Evolutionary conservation across 2,797 vertebrate species (phyloP), one percentile per base, ranked within the genome.

Genomic region (Garrulus glandarius): DNA sequence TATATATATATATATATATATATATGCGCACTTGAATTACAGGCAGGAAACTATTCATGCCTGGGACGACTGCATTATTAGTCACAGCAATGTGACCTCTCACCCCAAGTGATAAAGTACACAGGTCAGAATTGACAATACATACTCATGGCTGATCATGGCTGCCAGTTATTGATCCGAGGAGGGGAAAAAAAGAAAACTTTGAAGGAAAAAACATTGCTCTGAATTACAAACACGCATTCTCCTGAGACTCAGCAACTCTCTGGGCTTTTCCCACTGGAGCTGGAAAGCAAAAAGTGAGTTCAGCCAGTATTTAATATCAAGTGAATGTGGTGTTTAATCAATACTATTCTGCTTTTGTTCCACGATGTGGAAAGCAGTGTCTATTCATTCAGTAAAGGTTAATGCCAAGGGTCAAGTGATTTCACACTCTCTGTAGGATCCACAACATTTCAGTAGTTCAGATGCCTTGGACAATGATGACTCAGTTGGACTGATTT

Each of bases 401-500:
- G 99, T 99, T 99, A 99, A 99, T 99, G 99, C 99, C 98, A 98
- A 97, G 98, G 99, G 99, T 99, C 99, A 99, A 99, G 99, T 99
- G 99, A 99, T 99, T 99, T 99, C 99, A 99, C 99, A 99, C 99
- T 98, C 98, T 98, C 99, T 95, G 98, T 98, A 98, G 98, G 98
- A 99, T 99, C 98, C 98, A 98, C 98, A 98, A 93, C 98, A 98
- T 98, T 98, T 98, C 98, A 98, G 97, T 98, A 98, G 98, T 98
- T 98, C 98, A 98, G 98, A 99, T 98, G 98, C 98, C 98, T 98
- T 98, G 98, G 98, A 99, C 99, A 99, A 98, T 99, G 98, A 99
- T 99, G 99, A 99, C 99, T 99, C 98, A 98, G 98, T 98, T 98
- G 98, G 98, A 98, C 99, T 99, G 99, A 99, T 99, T 99, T 99